Evolutionary conservation across 2,888 invertebrate species (phyloP).

Genomic region (Mactromeris polynyma): DNA sequence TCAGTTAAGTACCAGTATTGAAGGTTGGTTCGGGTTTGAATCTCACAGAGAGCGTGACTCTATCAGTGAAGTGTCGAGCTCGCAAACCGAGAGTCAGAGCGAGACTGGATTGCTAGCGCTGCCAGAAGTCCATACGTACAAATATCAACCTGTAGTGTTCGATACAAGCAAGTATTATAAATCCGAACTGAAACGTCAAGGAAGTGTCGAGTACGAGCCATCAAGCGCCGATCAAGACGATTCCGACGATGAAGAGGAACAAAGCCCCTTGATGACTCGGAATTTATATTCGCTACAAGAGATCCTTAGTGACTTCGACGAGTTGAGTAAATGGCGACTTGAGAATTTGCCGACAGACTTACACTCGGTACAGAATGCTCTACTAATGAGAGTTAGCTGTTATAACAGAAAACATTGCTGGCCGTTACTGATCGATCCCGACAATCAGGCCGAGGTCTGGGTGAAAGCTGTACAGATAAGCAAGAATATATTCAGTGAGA

Average conservation of each 20-base stretch:
- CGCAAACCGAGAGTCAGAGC: constrained; percentile 67
- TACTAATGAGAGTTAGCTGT: constrained; percentile 82
- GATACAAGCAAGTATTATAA: constrained; percentile 84
- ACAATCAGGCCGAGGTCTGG: constrained; percentile 85
- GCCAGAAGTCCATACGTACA: constrained; percentile 79
- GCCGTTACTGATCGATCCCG: constrained; percentile 86
- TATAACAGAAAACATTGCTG: constrained; percentile 82
- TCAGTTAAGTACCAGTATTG: constrained; percentile 63
- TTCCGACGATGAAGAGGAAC: constrained; percentile 80
- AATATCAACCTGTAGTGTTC: constrained; percentile 81
- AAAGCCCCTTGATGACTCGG: constrained; percentile 78
- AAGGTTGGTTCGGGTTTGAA: constrained; percentile 69
- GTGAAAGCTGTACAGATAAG: constrained; percentile 82
- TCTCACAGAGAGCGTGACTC: constrained; percentile 70
- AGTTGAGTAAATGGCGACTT: constrained; percentile 84
- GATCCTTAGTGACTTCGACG: constrained; percentile 73
- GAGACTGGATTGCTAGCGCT: constrained; percentile 66
- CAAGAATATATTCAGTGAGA: constrained; percentile 78
- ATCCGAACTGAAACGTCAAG: constrained; percentile 80
- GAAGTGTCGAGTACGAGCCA: constrained; percentile 79
- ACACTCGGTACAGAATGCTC: constrained; percentile 85
- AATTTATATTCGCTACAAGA: constrained; percentile 82
- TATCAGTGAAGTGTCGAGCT: constrained; percentile 69
- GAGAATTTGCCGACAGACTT: constrained; percentile 82
- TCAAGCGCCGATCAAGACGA: constrained; percentile 73